phyloP scores from a whole-genome alignment of 2,113 vertebrate genomes.

The Stigmatopora argus region DNA sequence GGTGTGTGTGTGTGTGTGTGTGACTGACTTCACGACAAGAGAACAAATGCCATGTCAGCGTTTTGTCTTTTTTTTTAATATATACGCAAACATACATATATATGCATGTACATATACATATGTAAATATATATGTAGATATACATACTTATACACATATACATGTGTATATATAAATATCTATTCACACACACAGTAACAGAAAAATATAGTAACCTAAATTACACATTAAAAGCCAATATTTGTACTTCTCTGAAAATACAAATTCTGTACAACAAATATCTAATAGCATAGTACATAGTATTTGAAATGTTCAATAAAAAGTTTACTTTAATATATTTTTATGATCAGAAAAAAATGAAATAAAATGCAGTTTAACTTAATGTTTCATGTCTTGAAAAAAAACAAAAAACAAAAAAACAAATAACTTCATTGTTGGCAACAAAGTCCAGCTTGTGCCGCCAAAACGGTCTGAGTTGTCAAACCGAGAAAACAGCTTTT shows the following conservation, averaged over 20 bases:
- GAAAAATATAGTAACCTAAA: slow-evolving; percentile 71
- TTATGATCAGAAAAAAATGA: slow-evolving; percentile 95
- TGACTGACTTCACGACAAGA: slow-evolving; percentile 74
- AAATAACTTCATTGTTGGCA: slow-evolving; percentile 93
- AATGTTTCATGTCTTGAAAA: slow-evolving; percentile 48
- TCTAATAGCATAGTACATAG: slow-evolving; percentile 77
- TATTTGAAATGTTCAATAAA: slow-evolving; percentile 96
- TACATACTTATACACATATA: slow-evolving; percentile 51
- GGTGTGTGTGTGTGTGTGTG: slow-evolving; percentile 31
- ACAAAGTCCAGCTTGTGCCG: slow-evolving; percentile 99
- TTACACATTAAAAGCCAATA: slow-evolving; percentile 95
- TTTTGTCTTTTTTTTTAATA: slow-evolving; percentile 59
- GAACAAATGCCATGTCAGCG: slow-evolving; percentile 73
- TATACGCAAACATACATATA: neutral
- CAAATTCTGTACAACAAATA: slow-evolving; percentile 97
- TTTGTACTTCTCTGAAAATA: slow-evolving; percentile 98
- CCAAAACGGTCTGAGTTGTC: slow-evolving; percentile 84
- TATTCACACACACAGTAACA: slow-evolving; percentile 69
- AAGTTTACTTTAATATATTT: slow-evolving; percentile 98
- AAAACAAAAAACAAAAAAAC: slow-evolving; percentile 66
- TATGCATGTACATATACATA: slow-evolving; percentile 59
- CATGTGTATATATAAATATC: slow-evolving; percentile 15
- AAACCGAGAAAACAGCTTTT: slow-evolving; percentile 90
- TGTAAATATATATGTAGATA: slow-evolving; percentile 57
- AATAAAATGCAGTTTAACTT: slow-evolving; percentile 91